Percentiles rank a stretch among this genome's conserved stretches.
These are phyloP conservation scores for Euwallacea fornicatus DNA, from an alignment of 1,140 invertebrate species.

Conservation along the genomic window DNA sequence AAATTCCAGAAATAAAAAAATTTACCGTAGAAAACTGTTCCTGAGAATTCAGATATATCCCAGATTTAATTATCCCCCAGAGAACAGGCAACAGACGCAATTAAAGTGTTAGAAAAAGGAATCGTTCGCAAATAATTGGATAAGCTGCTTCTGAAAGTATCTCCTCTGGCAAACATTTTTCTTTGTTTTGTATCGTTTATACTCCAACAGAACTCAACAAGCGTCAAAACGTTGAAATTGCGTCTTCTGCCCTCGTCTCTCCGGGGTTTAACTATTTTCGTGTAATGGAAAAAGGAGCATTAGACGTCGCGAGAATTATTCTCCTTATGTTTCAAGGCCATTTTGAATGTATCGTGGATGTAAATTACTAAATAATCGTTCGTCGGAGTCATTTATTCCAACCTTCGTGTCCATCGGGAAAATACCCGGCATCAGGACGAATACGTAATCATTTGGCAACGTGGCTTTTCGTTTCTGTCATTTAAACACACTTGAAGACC, in stretches of 20 bases:
- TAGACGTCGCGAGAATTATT: background rate
- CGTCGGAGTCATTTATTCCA: too few relatives aligned
- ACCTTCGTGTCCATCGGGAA: too few relatives aligned
- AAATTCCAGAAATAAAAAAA: background rate
- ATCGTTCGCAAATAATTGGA: slow-evolving; percentile 27
- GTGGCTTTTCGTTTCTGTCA: too few relatives aligned
- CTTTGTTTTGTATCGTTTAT: slow-evolving; percentile 18
- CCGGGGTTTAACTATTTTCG: background rate
- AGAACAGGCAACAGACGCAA: slow-evolving; percentile 15
- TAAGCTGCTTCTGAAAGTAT: slow-evolving; percentile 29
- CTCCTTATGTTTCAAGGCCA: background rate
- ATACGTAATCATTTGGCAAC: too few relatives aligned
- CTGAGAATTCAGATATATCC: slow-evolving; percentile 3
- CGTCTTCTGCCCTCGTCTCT: background rate
- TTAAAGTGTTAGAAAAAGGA: slow-evolving; percentile 27
- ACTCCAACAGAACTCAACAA: slow-evolving; percentile 9
- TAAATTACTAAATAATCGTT: too few relatives aligned
- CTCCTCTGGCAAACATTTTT: slow-evolving; percentile 21
- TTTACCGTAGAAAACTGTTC: background rate
- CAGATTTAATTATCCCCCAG: slow-evolving; percentile 19
- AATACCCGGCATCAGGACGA: too few relatives aligned
- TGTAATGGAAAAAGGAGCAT: background rate
- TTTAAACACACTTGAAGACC: too few relatives aligned
- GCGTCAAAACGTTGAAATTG: slow-evolving; percentile 23
- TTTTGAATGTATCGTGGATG: too few relatives aligned